These are phyloP conservation scores for Bovichtus diacanthus DNA, from an alignment of 2,797 vertebrate genomes.

Conservation along the genomic window DNA sequence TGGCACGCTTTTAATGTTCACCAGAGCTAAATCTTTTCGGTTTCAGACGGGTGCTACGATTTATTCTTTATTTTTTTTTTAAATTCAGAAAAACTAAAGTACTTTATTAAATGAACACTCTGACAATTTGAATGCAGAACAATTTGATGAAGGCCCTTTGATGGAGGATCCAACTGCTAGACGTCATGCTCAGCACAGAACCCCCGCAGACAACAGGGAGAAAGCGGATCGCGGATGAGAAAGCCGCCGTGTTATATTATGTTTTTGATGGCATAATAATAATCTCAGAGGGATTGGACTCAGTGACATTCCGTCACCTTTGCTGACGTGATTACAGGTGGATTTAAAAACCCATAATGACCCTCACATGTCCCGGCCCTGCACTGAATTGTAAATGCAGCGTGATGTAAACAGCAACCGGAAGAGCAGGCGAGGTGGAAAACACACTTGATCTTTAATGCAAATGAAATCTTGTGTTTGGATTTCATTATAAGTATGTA, in stretches of 20 bases:
- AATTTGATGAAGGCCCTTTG: slow-evolving; percentile 29
- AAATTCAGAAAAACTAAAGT: slow-evolving; percentile 17
- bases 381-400: slow-evolving; percentile 23
- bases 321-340: slow-evolving; percentile 53
- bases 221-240: neutral
- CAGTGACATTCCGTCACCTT: slow-evolving; percentile 25
- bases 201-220: slow-evolving; percentile 4
- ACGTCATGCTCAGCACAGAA: neutral
- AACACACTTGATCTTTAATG: slow-evolving; percentile 47
- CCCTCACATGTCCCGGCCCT: slow-evolving; percentile 5
- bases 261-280: slow-evolving; percentile 38
- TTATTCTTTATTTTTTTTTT: neutral
- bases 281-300: slow-evolving; percentile 52
- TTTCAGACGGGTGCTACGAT: slow-evolving; percentile 22
- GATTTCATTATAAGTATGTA: slow-evolving; percentile 53
- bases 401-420: slow-evolving; percentile 17
- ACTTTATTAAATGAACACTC: slow-evolving; percentile 23
- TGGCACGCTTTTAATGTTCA: slow-evolving; percentile 36
- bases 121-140: slow-evolving; percentile 31
- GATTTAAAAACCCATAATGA: slow-evolving; percentile 57
- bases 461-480: slow-evolving; percentile 63
- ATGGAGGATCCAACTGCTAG: slow-evolving; percentile 9
- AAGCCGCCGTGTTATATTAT: slow-evolving; percentile 4
- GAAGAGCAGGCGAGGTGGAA: slow-evolving; percentile 19
- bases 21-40: slow-evolving; percentile 24